Conservation (phyloP, 2,888 invertebrate species). For the Thysanoteuthis rhombus region DNA sequence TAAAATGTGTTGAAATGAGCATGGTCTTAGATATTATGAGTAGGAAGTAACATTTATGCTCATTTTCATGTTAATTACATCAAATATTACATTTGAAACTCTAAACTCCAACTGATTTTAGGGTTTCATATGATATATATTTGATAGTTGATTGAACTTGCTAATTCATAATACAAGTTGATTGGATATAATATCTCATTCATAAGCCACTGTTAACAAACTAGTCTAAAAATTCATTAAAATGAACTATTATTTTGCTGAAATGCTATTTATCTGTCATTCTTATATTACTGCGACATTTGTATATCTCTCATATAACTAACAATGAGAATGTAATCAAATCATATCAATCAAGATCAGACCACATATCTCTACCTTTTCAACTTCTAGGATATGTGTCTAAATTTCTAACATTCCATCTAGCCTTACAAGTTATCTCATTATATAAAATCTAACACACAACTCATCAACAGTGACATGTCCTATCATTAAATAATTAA, state of each 20-base stretch:
- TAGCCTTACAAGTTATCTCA: too few relatives aligned
- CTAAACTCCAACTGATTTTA: too few relatives aligned
- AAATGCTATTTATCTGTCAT: background rate
- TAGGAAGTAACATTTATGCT: background rate
- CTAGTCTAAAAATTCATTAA: background rate
- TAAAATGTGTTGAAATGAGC: background rate
- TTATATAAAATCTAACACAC: too few relatives aligned
- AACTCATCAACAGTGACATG: too few relatives aligned
- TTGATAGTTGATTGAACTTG: too few relatives aligned
- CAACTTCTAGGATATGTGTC: background rate
- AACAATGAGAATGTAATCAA: background rate
- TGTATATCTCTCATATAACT: background rate
- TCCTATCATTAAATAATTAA: too few relatives aligned
- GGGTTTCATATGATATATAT: too few relatives aligned
- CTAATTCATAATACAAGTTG: too few relatives aligned
- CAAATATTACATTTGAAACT: too few relatives aligned
- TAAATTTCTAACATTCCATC: too few relatives aligned
- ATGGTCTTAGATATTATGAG: background rate
- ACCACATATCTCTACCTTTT: background rate
- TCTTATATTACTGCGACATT: too few relatives aligned
- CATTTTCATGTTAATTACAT: background rate
- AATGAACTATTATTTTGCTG: background rate
- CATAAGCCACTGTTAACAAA: background rate
- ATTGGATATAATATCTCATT: too few relatives aligned
- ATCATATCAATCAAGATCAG: background rate